Evolutionary conservation across 2,888 invertebrate species (phyloP).

Genomic region (Chorisops tibialis): DNA sequence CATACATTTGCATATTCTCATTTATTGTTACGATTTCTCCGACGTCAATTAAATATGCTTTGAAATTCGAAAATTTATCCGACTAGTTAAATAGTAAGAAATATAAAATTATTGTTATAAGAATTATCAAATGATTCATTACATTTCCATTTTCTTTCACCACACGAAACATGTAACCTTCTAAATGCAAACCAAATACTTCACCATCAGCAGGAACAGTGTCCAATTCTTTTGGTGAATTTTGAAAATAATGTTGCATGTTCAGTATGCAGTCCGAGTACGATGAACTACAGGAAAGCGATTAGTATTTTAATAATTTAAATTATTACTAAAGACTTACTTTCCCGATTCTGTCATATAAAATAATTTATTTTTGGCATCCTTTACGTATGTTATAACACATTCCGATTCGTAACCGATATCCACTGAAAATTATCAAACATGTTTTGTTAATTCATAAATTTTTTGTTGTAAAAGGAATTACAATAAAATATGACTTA

Average conservation of each 20-base stretch:
- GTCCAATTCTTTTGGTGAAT: constrained; percentile 15
- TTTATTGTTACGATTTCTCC: constrained; percentile 26
- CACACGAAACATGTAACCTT: constrained; percentile 28
- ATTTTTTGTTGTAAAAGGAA: not conserved
- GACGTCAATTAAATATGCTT: constrained; percentile 26
- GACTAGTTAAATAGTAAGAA: not conserved
- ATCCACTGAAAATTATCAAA: constrained; percentile 15
- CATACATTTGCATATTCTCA: constrained; percentile 14
- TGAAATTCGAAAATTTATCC: constrained; percentile 17
- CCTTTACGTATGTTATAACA: constrained; percentile 27
- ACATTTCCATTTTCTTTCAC: constrained; percentile 27
- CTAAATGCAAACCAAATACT: constrained; percentile 26
- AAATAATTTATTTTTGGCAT: constrained; percentile 18
- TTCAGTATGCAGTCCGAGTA: not conserved
- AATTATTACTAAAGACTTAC: not conserved
- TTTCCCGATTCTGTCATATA: constrained; percentile 22
- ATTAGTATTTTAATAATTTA: not conserved
- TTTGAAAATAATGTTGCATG: constrained; percentile 22
- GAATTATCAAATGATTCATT: not conserved
- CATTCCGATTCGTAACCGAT: constrained; percentile 11
- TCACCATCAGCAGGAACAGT: constrained; percentile 25
- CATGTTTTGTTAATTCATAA: too few species aligned
- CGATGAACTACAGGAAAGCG: not conserved
- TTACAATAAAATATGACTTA: not conserved
- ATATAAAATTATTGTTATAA: not conserved